phyloP scores from a whole-genome alignment of 2,113 vertebrate species.

The Clarias batrachus region DNA sequence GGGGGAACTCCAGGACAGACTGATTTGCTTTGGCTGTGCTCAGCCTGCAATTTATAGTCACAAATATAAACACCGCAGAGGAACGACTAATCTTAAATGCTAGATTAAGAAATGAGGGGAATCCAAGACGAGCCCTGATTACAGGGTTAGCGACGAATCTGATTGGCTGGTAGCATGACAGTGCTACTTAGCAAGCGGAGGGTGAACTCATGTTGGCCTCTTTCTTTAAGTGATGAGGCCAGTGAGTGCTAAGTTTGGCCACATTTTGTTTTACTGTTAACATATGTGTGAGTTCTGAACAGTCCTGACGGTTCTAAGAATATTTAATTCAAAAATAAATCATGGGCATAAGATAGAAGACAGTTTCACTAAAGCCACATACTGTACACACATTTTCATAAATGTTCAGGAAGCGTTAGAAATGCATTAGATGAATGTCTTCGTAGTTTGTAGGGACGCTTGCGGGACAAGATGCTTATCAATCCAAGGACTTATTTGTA shows the following conservation, averaged over 20 bases:
- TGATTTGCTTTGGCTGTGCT: conserved; percentile 66
- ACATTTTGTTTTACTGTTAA: conserved; percentile 2
- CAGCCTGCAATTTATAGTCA: conserved; percentile 64
- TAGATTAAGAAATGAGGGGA: conserved; percentile 66
- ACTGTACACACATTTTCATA: neutral
- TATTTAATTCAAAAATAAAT: neutral
- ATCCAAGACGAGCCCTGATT: conserved; percentile 67
- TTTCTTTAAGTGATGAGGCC: neutral
- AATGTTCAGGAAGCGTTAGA: too few relatives aligned
- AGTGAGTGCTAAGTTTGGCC: neutral
- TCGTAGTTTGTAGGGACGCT: neutral
- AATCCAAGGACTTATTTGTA: neutral
- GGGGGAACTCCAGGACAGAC: conserved; percentile 56
- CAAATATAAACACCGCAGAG: conserved; percentile 68
- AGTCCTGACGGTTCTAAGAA: neutral
- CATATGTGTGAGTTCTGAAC: neutral
- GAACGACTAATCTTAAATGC: conserved; percentile 63
- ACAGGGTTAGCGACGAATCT: conserved; percentile 56
- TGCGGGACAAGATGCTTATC: too few relatives aligned
- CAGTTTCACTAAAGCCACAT: neutral
- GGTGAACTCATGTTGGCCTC: conserved; percentile 13
- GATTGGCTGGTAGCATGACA: conserved; percentile 60
- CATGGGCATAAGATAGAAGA: neutral
- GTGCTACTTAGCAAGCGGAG: conserved; percentile 54
- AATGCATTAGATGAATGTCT: neutral